phyloP scores from a whole-genome alignment of 2,113 vertebrate genomes.

The Apus apus region DNA sequence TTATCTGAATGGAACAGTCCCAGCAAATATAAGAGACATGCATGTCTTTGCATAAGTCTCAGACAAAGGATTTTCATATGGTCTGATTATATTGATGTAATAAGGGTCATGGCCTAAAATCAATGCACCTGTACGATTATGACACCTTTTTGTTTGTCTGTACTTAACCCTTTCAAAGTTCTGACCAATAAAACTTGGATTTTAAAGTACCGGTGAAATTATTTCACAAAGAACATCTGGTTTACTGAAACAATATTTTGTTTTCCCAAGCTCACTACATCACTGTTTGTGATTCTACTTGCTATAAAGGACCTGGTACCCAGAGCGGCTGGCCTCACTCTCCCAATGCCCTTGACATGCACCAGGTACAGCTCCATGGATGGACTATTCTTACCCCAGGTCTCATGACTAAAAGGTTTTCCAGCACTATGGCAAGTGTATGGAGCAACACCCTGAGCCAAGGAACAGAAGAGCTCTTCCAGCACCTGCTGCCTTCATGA shows the following conservation, averaged over 20 bases:
- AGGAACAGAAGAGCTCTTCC: neutral
- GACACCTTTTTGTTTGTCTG: neutral
- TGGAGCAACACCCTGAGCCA: rapidly evolving
- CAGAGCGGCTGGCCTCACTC: neutral
- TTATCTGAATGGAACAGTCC: neutral
- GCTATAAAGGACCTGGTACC: neutral
- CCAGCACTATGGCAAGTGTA: rapidly evolving
- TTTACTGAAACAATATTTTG: neutral
- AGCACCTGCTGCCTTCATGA: rapidly evolving
- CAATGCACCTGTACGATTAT: neutral
- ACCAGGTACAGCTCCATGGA: neutral
- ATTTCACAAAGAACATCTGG: neutral
- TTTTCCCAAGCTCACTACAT: neutral
- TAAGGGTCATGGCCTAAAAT: neutral
- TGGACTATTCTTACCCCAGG: neutral
- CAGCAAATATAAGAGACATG: neutral
- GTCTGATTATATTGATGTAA: neutral
- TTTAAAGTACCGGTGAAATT: neutral
- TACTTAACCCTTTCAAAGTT: neutral
- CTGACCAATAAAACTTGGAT: neutral
- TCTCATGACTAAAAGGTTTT: neutral
- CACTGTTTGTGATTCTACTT: neutral
- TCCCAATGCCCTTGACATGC: rapidly evolving
- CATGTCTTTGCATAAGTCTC: neutral
- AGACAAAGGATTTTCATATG: neutral